phyloP scores from a whole-genome alignment of 1,140 invertebrate genomes.

The Drosophila auraria region DNA sequence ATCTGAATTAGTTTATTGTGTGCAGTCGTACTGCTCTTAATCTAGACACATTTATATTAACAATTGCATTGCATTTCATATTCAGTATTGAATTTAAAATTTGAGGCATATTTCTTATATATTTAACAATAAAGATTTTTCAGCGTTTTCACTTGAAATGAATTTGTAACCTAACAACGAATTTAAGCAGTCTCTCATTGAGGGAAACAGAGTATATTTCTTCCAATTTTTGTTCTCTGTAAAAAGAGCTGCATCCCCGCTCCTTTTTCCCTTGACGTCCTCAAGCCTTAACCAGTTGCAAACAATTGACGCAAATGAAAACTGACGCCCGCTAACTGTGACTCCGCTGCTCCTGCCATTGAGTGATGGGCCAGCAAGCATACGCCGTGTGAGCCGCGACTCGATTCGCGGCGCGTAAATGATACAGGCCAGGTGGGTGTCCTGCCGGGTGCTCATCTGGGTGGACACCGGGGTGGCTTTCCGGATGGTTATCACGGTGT shows the following conservation, averaged over 20 bases:
- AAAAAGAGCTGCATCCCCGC: background rate
- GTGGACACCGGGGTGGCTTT: background rate
- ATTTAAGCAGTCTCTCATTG: too few relatives aligned
- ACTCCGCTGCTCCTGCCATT: conserved; percentile 31
- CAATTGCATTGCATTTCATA: too few relatives aligned
- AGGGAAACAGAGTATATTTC: too few relatives aligned
- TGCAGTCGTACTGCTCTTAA: too few relatives aligned
- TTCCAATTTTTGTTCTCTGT: background rate
- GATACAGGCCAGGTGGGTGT: conserved; percentile 47
- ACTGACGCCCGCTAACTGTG: conserved; percentile 61
- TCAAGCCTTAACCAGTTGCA: conserved; percentile 48
- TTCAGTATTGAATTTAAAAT: too few relatives aligned
- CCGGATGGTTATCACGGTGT: background rate
- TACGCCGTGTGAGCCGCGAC: conserved; percentile 51
- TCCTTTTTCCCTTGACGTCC: background rate
- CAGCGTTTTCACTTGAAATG: too few relatives aligned
- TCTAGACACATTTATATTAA: too few relatives aligned
- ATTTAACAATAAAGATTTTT: too few relatives aligned
- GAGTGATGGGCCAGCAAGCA: conserved; percentile 68
- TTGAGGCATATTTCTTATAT: too few relatives aligned
- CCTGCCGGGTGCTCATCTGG: background rate
- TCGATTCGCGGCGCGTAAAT: conserved; percentile 55
- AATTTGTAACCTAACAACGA: too few relatives aligned
- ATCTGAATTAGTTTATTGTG: too few relatives aligned
- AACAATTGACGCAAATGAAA: conserved; percentile 79